Base-by-base conservation (phyloP, 2,113 vertebrate species). In the Chitala chitala region DNA sequence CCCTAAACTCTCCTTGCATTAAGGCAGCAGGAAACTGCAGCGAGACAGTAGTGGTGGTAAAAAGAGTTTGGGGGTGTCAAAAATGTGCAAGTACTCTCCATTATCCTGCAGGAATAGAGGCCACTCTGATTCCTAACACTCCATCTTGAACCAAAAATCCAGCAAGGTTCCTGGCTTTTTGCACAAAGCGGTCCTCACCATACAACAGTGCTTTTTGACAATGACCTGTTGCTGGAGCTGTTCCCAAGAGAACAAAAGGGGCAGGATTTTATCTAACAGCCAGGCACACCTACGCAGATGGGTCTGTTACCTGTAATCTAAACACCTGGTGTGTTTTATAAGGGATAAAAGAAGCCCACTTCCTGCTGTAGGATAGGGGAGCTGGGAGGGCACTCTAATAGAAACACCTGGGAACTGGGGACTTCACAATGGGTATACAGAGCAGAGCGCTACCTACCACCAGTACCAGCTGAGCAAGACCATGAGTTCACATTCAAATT, bases 281-380 rank as follows among this genome's bases (percentile, higher is more conserved):
- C 12, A 1, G 38, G 38, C 53, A 36, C 54, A 20, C 38, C 38
- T 58, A 29, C 9, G 15, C 71, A 75, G 53, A 64, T 31, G 48
- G 29, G 38, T 2, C 38, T 24, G 38, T 22, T 54, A 78, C 82
- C 75, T 82, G 83, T 82, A 85, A 83, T 50, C 75, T 72, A 82
- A 82, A 90, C 87, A 88, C 86, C 86, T 89, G 72, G 22, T 75
- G 69, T 61, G 20, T 84, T 86, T 87, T 82, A 79, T 80, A 84
- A 82, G 44, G 73, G 72, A 22, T n/a, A 22, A 82, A 84, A 42
- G 26, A 72, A 71, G 53, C 72, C 61, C 42, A 66, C 77, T 83
- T 85, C 79, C 82, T 81, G 79, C 76, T 38, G 61, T 44, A 48
- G 78, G 64, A 69, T 75, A 50, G 42, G 59, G 46, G 61, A 17